Base-by-base conservation (phyloP, 2,797 vertebrate species). In the Ceyx erithaca region DNA sequence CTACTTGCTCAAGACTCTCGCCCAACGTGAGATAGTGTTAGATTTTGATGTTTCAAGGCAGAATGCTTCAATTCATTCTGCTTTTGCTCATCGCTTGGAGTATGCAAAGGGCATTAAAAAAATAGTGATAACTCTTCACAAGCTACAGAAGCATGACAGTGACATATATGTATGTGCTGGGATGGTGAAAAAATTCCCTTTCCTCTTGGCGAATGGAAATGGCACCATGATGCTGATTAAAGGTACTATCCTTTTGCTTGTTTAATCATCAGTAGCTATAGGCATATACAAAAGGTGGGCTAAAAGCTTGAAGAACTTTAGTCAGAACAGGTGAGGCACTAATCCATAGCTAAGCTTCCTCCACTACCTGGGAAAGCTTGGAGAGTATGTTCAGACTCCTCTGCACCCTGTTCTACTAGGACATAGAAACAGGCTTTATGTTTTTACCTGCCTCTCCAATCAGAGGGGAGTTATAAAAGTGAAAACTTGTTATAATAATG, bases 141-240 rank as follows among this genome's bases (percentile, higher is more conserved):
- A 59, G 12, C 43, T 97, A 0, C n/a, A 20, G 77, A 20, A 51
- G 12, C 22, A 41, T 0, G 95, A 97, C 61, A 96, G 72, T 8
- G 93, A 64, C 35, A 10, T 78, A 0, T 97, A 97, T 6, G 8
- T 84, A 1, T 97, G 96, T 70, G 88, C 18, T 45, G 19, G 11
- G 3, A 4, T 31, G 4, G 1, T 54, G 43, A 13, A 6, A 17
- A 30, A 14, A 0, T 10, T 7, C 18, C 0, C 18, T 40, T 68
- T 30, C 40, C 26, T 45, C 52, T 40, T 5, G 9, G 62, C 10
- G 0, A 71, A 3, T 3, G 28, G 58, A n/a, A 43, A 4, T 0
- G 90, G 80, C 80, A 95, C 94, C 70, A 68, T 96, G 46, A 3
- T 97, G 55, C 33, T 93, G 76, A 51, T 96, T 55, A 77, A 76